Evolutionary conservation across 2,113 vertebrate species (phyloP).

Genomic region (Tetrax tetrax): DNA sequence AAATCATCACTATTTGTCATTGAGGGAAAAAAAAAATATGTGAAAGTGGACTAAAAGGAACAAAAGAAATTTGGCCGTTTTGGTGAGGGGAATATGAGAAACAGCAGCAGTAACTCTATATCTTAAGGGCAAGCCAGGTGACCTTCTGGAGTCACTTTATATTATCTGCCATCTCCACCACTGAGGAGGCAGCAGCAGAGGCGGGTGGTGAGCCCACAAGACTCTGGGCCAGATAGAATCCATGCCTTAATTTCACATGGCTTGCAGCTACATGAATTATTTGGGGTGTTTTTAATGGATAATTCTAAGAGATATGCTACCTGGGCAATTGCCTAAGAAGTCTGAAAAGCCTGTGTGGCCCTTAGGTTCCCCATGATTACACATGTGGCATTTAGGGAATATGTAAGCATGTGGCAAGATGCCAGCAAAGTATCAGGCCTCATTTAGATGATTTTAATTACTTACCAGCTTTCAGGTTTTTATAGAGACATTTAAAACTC

Average conservation of each 20-base stretch:
- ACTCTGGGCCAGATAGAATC: background rate
- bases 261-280: background rate
- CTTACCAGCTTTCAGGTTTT: background rate
- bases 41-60: background rate
- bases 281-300: background rate
- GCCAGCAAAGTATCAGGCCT: background rate
- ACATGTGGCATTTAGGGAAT: background rate
- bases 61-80: background rate
- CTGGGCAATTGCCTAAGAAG: background rate
- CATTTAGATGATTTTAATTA: background rate
- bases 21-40: background rate
- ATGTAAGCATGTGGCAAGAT: background rate
- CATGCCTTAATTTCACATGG: constrained; percentile 7
- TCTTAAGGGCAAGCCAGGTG: background rate
- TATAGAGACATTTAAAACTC: background rate
- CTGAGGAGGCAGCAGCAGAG: background rate
- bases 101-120: background rate
- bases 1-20: background rate
- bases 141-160: background rate
- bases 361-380: background rate
- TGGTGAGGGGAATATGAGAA: background rate
- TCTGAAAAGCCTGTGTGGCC: background rate
- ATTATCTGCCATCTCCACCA: background rate
- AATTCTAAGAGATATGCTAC: background rate
- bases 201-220: background rate